Evolutionary conservation across 1,140 invertebrate genomes (phyloP).

Genomic region (Bombus soroeensis): DNA sequence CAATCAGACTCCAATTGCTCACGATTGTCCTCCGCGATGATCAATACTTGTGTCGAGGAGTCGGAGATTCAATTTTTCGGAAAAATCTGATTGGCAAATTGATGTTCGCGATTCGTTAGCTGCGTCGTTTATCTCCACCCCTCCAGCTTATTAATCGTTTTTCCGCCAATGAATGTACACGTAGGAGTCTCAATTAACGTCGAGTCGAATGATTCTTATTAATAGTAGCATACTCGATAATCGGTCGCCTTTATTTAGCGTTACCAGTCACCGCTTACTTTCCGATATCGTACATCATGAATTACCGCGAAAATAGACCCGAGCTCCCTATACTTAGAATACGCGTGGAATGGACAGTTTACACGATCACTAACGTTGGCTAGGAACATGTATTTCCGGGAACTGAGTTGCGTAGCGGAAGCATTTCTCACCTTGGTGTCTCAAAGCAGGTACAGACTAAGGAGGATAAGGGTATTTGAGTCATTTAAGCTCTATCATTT

Average conservation of each 20-base stretch:
- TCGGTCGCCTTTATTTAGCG: constrained; percentile 50
- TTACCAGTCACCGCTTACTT: constrained; percentile 10
- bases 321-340: constrained; percentile 46
- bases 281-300: constrained; percentile 43
- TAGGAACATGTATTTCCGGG: not conserved
- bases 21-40: not conserved
- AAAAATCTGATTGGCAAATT: not conserved
- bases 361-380: not conserved
- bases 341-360: not conserved
- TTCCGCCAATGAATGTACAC: not conserved
- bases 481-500: no score
- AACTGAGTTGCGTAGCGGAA: not conserved
- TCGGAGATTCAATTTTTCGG: not conserved
- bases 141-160: not conserved
- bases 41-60: not conserved
- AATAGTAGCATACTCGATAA: constrained; percentile 35
- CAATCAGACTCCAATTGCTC: not conserved
- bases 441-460: no score
- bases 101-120: not conserved
- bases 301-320: constrained; percentile 52
- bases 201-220: constrained; percentile 29
- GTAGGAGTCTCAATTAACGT: not conserved
- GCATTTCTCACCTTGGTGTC: not conserved
- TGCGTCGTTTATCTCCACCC: not conserved
- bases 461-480: no score